Base-by-base conservation (phyloP, 2,113 vertebrate genomes). In the Orthonyx spaldingii region DNA sequence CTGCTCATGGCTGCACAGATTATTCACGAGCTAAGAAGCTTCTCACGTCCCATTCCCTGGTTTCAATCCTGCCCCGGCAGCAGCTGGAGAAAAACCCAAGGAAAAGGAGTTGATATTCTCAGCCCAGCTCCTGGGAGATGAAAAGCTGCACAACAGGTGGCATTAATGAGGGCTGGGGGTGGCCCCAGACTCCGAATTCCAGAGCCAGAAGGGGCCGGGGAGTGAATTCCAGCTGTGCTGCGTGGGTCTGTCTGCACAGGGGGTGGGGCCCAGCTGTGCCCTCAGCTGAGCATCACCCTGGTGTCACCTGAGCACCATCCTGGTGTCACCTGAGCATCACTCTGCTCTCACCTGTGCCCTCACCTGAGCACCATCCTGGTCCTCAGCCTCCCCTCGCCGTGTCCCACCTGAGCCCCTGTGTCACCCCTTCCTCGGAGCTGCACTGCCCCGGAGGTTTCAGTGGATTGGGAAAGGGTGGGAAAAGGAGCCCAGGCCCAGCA, bases 51-150 rank as follows among this genome's bases (percentile, higher is more conserved):
- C 68, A 17, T 76, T 84, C 57, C 78, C 66, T 11, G 32, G 78
- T 28, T 89, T 83, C 47, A 65, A 76, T 87, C 94, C 75, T 65
- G 61, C 44, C 80, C 37, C 94, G 91, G 91, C 94, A 94, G 91
- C 89, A 91, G 95, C 74, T 87, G 84, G 49, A 76, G 55, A 16
- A 81, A 81, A 82, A 66, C 37, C 44, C 52, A 39, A 70, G 84
- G 87, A 70, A 87, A 90, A 84, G 57, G 13, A 53, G 60, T 55
- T 74, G 56, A 46, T 74, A 16, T 64, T 78, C 56, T 91, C 56
- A 1, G 68, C 68, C 76, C 55, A 41, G 72, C 44, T 92, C 60
- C 68, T 60, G 77, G 69, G 78, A 44, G 76, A 68, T 13, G 3
- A 81, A 86, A 78, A 87, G 68, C 69, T 0, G 8, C 64, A 13